Percentiles rank a stretch among this genome's conserved stretches.
Evolutionary conservation across 2,113 vertebrate species (phyloP).

Genomic region (Nothobranchius furzeri): DNA sequence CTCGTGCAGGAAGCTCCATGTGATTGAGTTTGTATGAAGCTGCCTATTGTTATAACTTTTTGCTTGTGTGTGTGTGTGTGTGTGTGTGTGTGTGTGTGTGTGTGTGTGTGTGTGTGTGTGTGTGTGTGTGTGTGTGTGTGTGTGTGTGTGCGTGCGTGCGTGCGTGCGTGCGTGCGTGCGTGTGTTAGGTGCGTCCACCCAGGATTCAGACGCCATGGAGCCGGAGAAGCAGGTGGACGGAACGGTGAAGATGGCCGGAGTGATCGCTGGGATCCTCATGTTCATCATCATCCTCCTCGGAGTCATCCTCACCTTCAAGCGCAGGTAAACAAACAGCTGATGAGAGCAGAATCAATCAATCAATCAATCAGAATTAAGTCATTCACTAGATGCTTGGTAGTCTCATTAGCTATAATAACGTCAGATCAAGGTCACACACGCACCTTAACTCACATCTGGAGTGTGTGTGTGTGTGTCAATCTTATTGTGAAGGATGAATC

Average conservation of each 20-base stretch:
- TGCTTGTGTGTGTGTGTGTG: slow-evolving; percentile 33
- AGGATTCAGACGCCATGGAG: slow-evolving; percentile 94
- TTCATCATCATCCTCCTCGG: slow-evolving; percentile 96
- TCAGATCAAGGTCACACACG: too few species aligned
- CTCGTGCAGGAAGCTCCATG: too few species aligned
- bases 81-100: slow-evolving; percentile 15
- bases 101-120: slow-evolving; percentile 1
- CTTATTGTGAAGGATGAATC: too few species aligned
- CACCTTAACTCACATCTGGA: too few species aligned
- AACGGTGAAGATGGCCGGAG: slow-evolving; percentile 95
- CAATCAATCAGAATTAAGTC: too few species aligned
- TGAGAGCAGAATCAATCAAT: too few species aligned
- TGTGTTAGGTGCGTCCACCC: slow-evolving; percentile 89
- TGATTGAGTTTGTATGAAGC: too few species aligned
- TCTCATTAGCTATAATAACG: neutral
- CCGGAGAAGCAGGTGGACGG: slow-evolving; percentile 96
- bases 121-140: slow-evolving; percentile 32
- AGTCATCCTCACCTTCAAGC: slow-evolving; percentile 94
- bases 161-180: neutral
- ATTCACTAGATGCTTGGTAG: neutral
- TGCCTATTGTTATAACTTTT: slow-evolving; percentile 38
- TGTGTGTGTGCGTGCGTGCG: slow-evolving; percentile 12
- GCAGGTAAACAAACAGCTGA: slow-evolving; percentile 81
- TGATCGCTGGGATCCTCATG: slow-evolving; percentile 95
- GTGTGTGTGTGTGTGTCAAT: too few species aligned